A percentile compares a stretch with the other conserved stretches of the same genome.
Evolutionary conservation across 2,797 vertebrate species (phyloP).

Genomic region (Pangasius krempfi): DNA sequence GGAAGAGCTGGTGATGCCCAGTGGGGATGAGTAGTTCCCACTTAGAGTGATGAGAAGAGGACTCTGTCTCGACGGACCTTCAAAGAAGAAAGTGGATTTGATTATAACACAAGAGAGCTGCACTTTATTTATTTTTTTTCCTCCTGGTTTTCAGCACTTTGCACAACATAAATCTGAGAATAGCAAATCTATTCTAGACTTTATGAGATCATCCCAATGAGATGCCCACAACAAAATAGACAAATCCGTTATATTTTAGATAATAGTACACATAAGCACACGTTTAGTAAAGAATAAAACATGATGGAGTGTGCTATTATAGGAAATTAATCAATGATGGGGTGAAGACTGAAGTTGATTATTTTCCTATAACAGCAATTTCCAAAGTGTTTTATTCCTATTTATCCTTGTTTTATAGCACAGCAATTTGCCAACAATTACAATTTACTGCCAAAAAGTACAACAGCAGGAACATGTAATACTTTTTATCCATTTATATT

Average conservation of each 20-base stretch:
- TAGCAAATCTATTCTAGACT: neutral
- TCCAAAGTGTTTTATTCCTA: neutral
- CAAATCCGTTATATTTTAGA: neutral
- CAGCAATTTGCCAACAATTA: neutral
- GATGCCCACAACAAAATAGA: neutral
- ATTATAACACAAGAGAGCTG: constrained; percentile 9
- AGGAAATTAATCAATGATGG: neutral
- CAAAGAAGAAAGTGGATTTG: neutral
- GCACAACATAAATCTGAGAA: neutral
- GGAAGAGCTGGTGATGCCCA: constrained; percentile 89
- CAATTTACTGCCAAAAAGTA: neutral
- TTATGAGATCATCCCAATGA: neutral
- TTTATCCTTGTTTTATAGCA: neutral
- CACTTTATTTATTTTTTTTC: neutral
- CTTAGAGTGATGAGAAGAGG: constrained; percentile 91
- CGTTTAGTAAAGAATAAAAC: neutral
- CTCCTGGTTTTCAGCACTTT: neutral
- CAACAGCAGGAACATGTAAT: neutral
- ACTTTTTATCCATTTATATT: neutral
- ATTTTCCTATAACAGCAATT: neutral
- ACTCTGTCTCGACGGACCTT: constrained; percentile 93
- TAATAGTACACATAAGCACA: neutral
- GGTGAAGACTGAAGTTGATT: neutral
- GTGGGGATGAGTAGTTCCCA: constrained; percentile 92
- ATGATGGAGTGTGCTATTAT: neutral